phyloP scores from a whole-genome alignment of 2,113 vertebrate species.

The Narcine bancroftii region DNA sequence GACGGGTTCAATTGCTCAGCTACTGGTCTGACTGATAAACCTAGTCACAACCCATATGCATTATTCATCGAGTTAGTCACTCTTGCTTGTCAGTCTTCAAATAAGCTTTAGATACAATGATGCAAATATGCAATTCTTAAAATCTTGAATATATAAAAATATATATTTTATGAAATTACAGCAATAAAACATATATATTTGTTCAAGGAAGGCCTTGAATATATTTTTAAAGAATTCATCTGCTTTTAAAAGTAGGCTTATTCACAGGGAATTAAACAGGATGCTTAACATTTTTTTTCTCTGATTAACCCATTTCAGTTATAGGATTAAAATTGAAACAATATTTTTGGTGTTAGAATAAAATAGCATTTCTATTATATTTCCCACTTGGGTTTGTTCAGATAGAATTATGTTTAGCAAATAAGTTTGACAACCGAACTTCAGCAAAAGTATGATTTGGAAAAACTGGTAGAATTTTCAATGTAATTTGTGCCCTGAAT shows the following conservation, averaged over 20 bases:
- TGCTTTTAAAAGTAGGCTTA: not conserved
- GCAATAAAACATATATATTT: not conserved
- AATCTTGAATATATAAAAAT: not conserved
- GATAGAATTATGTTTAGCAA: too few relatives aligned
- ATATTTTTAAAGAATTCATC: not conserved
- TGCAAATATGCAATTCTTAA: not conserved
- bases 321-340: not conserved
- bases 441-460: too few relatives aligned
- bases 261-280: not conserved
- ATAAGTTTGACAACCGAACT: too few relatives aligned
- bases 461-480: not conserved
- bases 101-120: too few relatives aligned
- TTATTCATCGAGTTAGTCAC: not conserved
- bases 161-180: not conserved
- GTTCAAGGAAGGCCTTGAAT: too few relatives aligned
- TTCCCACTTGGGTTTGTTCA: not conserved
- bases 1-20: too few relatives aligned
- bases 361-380: not conserved
- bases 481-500: not conserved
- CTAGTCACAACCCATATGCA: not conserved
- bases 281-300: not conserved
- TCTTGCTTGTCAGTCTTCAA: not conserved
- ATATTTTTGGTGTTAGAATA: not conserved
- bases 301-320: not conserved
- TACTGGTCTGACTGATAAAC: not conserved